These are phyloP conservation scores for Ageneiosus marmoratus DNA, from an alignment of 2,113 vertebrate species.

Conservation along the genomic window DNA sequence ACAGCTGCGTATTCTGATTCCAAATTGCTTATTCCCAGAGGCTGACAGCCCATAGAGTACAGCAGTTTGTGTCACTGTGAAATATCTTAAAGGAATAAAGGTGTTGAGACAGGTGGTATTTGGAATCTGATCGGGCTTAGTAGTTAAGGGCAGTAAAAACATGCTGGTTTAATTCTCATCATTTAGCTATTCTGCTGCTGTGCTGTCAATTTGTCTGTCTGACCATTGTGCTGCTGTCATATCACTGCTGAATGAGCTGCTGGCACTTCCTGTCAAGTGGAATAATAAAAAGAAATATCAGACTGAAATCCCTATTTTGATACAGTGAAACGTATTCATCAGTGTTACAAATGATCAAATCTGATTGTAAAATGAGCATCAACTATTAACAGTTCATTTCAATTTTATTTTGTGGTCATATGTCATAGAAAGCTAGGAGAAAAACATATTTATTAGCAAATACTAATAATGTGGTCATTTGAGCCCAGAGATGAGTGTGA, in stretches of 20 bases:
- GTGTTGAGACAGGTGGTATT: constrained; percentile 26
- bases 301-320: constrained; percentile 14
- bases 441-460: not conserved
- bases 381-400: not conserved
- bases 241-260: not conserved
- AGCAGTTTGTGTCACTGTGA: constrained; percentile 11
- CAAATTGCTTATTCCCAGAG: constrained; percentile 30
- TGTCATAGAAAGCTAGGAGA: not conserved
- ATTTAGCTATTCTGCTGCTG: constrained; percentile 17
- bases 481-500: not conserved
- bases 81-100: constrained; percentile 19
- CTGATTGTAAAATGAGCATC: not conserved
- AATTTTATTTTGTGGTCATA: not conserved
- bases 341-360: not conserved
- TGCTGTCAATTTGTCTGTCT: constrained; percentile 14
- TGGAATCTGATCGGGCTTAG: constrained; percentile 25
- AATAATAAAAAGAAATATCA: not conserved
- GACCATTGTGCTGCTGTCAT: not conserved
- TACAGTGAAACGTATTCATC: not conserved
- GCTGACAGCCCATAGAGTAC: constrained; percentile 18
- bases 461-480: not conserved
- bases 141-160: constrained; percentile 24
- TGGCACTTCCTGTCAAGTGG: not conserved
- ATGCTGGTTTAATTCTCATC: constrained; percentile 1
- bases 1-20: constrained; percentile 19